Evolutionary conservation across 1,140 invertebrate genomes (phyloP).

Genomic region (Lasioglossum baleicum): DNA sequence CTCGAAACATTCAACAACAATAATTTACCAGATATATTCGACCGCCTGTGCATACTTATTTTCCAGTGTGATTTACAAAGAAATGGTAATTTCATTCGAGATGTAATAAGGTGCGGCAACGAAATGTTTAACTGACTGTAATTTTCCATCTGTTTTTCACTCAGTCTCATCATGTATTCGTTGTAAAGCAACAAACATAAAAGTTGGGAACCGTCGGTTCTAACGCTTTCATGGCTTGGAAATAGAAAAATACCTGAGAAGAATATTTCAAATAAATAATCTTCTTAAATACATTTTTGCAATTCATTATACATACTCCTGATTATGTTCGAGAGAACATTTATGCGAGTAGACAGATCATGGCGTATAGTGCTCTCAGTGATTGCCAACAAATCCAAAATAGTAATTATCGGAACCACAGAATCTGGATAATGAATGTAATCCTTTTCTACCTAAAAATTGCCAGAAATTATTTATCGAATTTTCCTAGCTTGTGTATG

Average conservation of each 20-base stretch:
- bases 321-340: constrained; percentile 81
- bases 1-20: not conserved
- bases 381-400: constrained; percentile 82
- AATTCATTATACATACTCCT: constrained; percentile 79
- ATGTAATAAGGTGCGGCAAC: constrained; percentile 77
- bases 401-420: constrained; percentile 82
- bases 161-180: constrained; percentile 75
- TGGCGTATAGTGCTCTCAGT: constrained; percentile 78
- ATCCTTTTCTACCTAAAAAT: constrained; percentile 80
- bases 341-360: constrained; percentile 78
- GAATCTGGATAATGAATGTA: constrained; percentile 84
- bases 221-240: constrained; percentile 79
- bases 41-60: constrained; percentile 73
- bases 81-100: constrained; percentile 78
- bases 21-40: constrained; percentile 70
- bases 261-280: constrained; percentile 15
- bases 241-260: constrained; percentile 80
- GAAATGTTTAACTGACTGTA: constrained; percentile 73
- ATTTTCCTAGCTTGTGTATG: not conserved
- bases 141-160: constrained; percentile 59
- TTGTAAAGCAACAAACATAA: constrained; percentile 79
- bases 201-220: constrained; percentile 77
- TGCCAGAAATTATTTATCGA: not conserved
- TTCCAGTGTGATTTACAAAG: constrained; percentile 78
- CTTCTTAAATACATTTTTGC: constrained; percentile 11